Evolutionary conservation across 2,797 vertebrate genomes (phyloP), one percentile per base, ranked within the genome.

Genomic region (Brachymystax lenok): DNA sequence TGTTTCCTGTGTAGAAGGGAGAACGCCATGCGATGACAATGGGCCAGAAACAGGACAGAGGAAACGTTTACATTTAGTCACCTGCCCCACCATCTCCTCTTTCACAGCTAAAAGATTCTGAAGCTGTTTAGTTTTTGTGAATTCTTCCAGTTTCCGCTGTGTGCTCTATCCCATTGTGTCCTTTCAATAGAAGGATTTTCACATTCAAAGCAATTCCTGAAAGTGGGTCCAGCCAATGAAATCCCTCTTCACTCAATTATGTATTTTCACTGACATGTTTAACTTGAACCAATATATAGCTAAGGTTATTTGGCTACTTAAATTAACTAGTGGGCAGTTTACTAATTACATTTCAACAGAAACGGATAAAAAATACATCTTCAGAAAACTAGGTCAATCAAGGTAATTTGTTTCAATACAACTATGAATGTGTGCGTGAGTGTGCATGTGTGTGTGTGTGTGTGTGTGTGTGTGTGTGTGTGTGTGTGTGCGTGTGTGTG

Each of bases 1-100:
- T 94, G 88, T 90, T 95, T 95, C 94, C 94, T 95, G 94, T 93
- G 92, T 90, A 92, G 89, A 86, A 91, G 91, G 90, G 90, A 91
- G 91, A 93, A 92, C 86, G 87, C 89, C 87, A 90, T 84, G 86
- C 80, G 59, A 90, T 94, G 92, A 94, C 92, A 94, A 94, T 94
- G 90, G 92, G 86, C 87, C 86, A 88, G 88, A 94, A 94, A 93
- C 92, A 92, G 92, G 92, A 94, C 92, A 92, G 91, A 93, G 93
- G 92, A 94, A 93, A 93, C 81, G 92, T 94, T 94, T 94, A 92
- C 94, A 93, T 93, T 93, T 93, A 93, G 84, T 90, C 84, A 82
- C 86, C 79, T 85, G 59, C 21, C 87, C 88, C 2, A 46, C 40
- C 40, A 46, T 92, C 77, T 92, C 91, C 90, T 92, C 90, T 92